phyloP scores from a whole-genome alignment of 2,113 vertebrate species.

The Chauna torquata region DNA sequence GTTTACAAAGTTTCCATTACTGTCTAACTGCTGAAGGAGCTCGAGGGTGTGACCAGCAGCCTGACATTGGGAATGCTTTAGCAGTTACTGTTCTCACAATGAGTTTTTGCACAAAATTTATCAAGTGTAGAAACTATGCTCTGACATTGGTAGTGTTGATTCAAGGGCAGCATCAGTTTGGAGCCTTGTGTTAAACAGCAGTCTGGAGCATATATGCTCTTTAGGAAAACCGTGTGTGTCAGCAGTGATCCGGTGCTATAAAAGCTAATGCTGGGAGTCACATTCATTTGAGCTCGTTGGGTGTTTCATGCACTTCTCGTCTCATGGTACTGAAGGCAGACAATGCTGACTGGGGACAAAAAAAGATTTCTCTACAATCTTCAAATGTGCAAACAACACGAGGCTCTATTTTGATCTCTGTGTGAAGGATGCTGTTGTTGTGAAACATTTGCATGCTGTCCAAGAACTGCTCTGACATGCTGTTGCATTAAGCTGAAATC shows the following conservation, averaged over 20 bases:
- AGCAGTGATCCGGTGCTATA: not conserved
- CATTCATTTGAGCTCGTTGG: not conserved
- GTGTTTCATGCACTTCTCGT: not conserved
- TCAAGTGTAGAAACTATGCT: not conserved
- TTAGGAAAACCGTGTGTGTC: not conserved
- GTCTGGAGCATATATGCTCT: fast-evolving
- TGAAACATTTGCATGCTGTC: not conserved
- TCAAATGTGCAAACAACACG: not conserved
- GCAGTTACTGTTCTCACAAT: not conserved
- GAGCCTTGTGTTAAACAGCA: not conserved
- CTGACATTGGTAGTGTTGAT: not conserved
- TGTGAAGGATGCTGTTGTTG: not conserved
- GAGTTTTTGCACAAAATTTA: not conserved
- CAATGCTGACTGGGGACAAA: not conserved
- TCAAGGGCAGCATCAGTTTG: not conserved
- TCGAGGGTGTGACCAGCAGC: not conserved
- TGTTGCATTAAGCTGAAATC: not conserved
- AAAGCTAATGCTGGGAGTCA: not conserved
- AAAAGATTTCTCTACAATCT: not conserved
- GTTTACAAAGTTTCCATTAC: not conserved
- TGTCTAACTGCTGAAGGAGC: not conserved
- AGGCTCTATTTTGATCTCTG: not conserved
- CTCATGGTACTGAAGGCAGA: not conserved
- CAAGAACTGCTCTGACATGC: not conserved
- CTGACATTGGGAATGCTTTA: not conserved